These are phyloP conservation scores for Cygnus buccinator DNA, from an alignment of 2,113 vertebrate species.

Conservation along the genomic window DNA sequence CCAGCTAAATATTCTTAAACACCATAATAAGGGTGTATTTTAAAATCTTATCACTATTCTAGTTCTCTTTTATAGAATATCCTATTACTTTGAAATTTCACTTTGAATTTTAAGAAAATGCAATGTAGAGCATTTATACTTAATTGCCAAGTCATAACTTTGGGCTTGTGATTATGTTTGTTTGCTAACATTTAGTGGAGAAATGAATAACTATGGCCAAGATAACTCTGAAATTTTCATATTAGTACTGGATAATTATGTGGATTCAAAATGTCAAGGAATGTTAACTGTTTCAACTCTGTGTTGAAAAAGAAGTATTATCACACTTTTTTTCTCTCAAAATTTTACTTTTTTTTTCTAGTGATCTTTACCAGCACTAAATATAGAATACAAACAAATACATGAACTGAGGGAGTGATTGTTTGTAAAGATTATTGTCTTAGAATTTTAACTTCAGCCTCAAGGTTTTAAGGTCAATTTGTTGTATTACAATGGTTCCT, in stretches of 20 bases:
- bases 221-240: neutral
- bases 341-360: neutral
- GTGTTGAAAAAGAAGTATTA: neutral
- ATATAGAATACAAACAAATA: neutral
- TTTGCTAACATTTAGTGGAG: neutral
- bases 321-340: neutral
- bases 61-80: neutral
- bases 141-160: neutral
- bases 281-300: neutral
- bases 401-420: neutral
- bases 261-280: neutral
- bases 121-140: neutral
- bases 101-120: neutral
- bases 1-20: neutral
- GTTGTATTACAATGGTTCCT: neutral
- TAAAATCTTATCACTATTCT: neutral
- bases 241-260: neutral
- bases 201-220: neutral
- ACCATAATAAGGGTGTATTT: neutral
- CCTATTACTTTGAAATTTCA: neutral
- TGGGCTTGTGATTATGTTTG: fast-evolving
- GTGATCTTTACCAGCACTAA: neutral
- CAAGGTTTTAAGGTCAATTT: neutral
- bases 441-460: neutral
- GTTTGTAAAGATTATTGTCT: neutral